Conservation (phyloP, 1,140 invertebrate genomes). For the Littorina saxatilis region DNA sequence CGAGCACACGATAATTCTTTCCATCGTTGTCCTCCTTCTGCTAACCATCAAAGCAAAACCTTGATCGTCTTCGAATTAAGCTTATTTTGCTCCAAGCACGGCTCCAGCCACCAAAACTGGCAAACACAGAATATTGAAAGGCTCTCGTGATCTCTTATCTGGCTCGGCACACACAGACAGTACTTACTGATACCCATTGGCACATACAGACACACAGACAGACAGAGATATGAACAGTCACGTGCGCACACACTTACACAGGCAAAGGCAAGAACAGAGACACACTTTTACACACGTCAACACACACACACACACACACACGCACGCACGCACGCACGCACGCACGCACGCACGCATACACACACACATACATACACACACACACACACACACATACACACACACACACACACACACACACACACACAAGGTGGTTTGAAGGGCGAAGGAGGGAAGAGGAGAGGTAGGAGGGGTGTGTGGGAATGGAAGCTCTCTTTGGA, state of each 20-base stretch:
- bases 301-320: constrained; percentile 12
- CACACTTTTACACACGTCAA: not conserved
- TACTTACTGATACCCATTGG: too few species aligned
- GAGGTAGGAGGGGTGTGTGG: not conserved
- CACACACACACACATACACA: constrained; percentile 19
- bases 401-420: constrained; percentile 7
- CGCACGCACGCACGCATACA: not conserved
- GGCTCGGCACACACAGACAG: too few species aligned
- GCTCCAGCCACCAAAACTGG: too few species aligned
- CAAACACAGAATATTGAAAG: too few species aligned
- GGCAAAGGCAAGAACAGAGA: not conserved
- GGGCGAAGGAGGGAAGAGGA: too few species aligned
- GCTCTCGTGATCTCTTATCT: too few species aligned
- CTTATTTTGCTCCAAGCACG: too few species aligned
- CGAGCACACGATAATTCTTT: too few species aligned
- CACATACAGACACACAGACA: not conserved
- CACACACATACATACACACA: not conserved
- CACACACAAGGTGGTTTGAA: not conserved
- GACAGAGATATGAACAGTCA: not conserved
- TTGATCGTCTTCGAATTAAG: too few species aligned
- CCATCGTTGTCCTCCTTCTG: too few species aligned
- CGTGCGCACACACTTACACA: not conserved
- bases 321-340: constrained; percentile 1
- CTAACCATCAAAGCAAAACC: too few species aligned
- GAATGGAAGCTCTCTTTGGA: too few species aligned